Evolutionary conservation across 2,797 vertebrate species (phyloP).

Genomic region (Sandelia bainsii): DNA sequence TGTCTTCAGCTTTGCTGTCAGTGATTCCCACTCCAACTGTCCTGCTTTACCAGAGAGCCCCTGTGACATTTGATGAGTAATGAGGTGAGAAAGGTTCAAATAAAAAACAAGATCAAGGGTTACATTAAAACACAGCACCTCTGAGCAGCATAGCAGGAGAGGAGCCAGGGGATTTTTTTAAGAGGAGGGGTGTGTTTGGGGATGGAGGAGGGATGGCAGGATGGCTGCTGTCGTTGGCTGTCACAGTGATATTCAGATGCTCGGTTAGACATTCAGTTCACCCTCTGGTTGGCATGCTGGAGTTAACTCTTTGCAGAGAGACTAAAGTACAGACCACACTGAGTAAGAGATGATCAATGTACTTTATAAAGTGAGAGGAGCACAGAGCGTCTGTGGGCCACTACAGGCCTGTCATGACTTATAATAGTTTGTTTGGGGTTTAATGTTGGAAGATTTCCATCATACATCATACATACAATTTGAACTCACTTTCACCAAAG

Average conservation of each 20-base stretch:
- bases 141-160: constrained; percentile 21
- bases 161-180: neutral
- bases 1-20: neutral
- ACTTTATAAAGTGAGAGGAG: too few relatives aligned
- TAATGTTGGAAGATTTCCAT: too few relatives aligned
- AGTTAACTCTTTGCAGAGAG: constrained; percentile 35
- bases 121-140: constrained; percentile 2
- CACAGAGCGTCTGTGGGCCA: too few relatives aligned
- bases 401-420: neutral
- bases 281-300: constrained; percentile 24
- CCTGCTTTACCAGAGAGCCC: neutral
- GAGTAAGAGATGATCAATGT: too few relatives aligned
- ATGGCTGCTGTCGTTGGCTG: constrained; percentile 40
- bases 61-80: constrained; percentile 16
- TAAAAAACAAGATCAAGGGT: constrained; percentile 13
- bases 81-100: constrained; percentile 17
- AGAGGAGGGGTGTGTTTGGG: neutral
- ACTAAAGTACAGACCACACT: neutral
- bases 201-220: constrained; percentile 9
- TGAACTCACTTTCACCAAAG: too few relatives aligned
- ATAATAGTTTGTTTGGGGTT: neutral
- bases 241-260: constrained; percentile 46
- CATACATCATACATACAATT: too few relatives aligned
- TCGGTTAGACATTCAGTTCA: constrained; percentile 40
- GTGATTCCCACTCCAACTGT: neutral